Percentiles rank a stretch among this genome's conserved stretches.
phyloP scores from a whole-genome alignment of 2,888 invertebrate genomes.

The Meta bourneti region DNA sequence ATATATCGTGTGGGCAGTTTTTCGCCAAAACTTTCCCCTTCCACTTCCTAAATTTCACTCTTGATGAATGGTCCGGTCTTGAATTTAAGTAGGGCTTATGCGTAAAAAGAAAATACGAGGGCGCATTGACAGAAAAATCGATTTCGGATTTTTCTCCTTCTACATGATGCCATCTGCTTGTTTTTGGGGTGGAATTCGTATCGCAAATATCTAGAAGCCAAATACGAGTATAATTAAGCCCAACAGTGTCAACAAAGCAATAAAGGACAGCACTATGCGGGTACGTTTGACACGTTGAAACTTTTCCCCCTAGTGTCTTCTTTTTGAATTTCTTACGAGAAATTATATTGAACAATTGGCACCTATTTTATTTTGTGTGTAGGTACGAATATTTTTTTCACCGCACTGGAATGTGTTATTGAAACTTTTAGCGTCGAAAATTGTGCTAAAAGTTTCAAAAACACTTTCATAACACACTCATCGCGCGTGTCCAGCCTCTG shows the following conservation, averaged over 20 bases:
- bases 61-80: constrained; percentile 21
- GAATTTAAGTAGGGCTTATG: constrained; percentile 16
- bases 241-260: neutral
- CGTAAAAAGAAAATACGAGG: constrained; percentile 28
- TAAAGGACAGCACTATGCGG: neutral
- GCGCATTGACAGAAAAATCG: constrained; percentile 32
- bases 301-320: too few species aligned
- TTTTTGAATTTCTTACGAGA: too few species aligned
- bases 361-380: too few species aligned
- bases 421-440: too few species aligned
- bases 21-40: neutral
- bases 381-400: too few species aligned
- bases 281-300: too few species aligned
- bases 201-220: neutral
- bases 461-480: too few species aligned
- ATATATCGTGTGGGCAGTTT: neutral
- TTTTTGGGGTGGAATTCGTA: neutral
- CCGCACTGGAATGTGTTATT: too few species aligned
- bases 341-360: too few species aligned
- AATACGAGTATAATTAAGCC: constrained; percentile 2
- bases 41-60: neutral
- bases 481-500: too few species aligned
- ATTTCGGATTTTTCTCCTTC: neutral
- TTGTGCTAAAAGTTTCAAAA: too few species aligned
- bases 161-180: neutral